phyloP scores from a whole-genome alignment of 1,140 invertebrate genomes.

The Hypothenemus hampei region DNA sequence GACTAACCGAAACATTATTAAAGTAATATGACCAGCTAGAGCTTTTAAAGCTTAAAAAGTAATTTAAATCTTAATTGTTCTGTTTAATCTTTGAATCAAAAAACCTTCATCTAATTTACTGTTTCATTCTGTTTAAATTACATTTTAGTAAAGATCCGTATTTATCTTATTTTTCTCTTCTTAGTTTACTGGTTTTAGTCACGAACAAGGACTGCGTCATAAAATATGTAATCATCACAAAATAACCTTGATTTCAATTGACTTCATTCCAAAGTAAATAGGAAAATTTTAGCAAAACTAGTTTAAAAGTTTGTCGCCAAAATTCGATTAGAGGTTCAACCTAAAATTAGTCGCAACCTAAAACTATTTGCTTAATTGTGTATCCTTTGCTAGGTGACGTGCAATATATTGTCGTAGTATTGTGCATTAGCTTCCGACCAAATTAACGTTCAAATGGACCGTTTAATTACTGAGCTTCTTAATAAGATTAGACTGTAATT shows the following conservation, averaged over 20 bases:
- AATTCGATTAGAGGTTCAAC: slow-evolving; percentile 12
- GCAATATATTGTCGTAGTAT: slow-evolving; percentile 21
- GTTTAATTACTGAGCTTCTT: slow-evolving; percentile 32
- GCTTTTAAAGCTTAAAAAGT: slow-evolving; percentile 2
- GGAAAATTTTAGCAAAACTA: no score
- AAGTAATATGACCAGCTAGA: no score
- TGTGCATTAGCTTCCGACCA: slow-evolving; percentile 20
- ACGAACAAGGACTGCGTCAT: slow-evolving; percentile 12
- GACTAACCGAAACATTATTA: no score
- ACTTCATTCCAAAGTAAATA: no score
- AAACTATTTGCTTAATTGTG: slow-evolving; percentile 21
- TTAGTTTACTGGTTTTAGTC: slow-evolving; percentile 15
- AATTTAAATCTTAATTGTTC: slow-evolving; percentile 5
- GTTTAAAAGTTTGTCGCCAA: no score
- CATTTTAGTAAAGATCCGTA: slow-evolving; percentile 17
- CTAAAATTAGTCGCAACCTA: slow-evolving; percentile 18
- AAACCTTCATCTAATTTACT: slow-evolving; percentile 16
- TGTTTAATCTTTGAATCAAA: slow-evolving; percentile 11
- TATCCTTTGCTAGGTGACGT: slow-evolving; percentile 23
- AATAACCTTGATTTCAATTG: no score
- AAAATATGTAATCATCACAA: slow-evolving; percentile 7
- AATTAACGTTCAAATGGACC: slow-evolving; percentile 35
- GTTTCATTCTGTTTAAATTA: slow-evolving; percentile 25
- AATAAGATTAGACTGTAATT: slow-evolving; percentile 33
- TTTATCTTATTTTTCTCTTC: slow-evolving; percentile 17